Evolutionary conservation across 1,140 invertebrate species (phyloP).

Genomic region (Saxidomus purpurata): DNA sequence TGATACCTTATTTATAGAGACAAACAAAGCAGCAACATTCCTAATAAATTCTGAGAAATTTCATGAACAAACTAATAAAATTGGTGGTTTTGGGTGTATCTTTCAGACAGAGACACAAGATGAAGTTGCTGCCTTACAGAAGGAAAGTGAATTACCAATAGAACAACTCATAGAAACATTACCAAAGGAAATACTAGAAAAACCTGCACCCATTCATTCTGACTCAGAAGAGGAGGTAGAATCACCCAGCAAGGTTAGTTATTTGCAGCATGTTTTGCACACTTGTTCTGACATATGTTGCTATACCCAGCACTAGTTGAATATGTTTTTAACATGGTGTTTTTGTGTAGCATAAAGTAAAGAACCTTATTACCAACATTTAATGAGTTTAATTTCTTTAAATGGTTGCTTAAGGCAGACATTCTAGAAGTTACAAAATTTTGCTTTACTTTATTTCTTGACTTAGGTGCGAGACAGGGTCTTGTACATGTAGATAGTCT

Average conservation of each 20-base stretch:
- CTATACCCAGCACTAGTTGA: slow-evolving; percentile 47
- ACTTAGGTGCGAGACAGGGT: no score
- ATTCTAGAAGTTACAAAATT: neutral
- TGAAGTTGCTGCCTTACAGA: slow-evolving; percentile 95
- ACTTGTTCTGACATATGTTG: neutral
- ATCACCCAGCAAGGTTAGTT: slow-evolving; percentile 13
- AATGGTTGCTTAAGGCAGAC: slow-evolving; percentile 35
- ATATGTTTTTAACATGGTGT: slow-evolving; percentile 6
- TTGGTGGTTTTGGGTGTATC: no score
- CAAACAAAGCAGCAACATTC: no score
- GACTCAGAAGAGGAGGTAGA: slow-evolving; percentile 69
- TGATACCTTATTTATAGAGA: no score
- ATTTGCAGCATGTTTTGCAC: neutral
- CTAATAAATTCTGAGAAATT: no score
- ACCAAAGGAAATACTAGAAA: slow-evolving; percentile 83
- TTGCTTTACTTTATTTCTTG: no score
- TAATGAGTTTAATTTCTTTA: neutral
- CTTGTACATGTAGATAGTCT: no score
- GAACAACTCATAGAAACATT: slow-evolving; percentile 90
- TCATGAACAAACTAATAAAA: no score
- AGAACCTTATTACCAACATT: slow-evolving; percentile 33
- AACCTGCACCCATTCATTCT: slow-evolving; percentile 65
- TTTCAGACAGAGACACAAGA: slow-evolving; percentile 87
- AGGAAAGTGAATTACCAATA: slow-evolving; percentile 96
- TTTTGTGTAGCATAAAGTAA: slow-evolving; percentile 43